Percentiles rank a stretch among this genome's conserved stretches.
These are phyloP conservation scores for Ladona fulva DNA, from an alignment of 1,140 invertebrate species.

Conservation along the genomic window DNA sequence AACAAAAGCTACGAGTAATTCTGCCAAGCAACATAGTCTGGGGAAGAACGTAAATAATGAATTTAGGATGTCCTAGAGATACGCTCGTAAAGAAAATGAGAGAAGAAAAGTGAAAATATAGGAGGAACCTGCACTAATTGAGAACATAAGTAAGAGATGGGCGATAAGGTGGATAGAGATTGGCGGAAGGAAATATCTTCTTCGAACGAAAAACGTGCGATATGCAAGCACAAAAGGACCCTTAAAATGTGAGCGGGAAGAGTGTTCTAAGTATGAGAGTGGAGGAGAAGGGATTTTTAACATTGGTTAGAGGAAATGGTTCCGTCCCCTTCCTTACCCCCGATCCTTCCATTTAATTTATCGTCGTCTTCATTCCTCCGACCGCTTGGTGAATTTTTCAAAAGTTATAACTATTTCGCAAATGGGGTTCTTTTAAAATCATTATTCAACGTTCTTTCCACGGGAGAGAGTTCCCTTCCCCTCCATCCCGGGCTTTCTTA, in stretches of 20 bases:
- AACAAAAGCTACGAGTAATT: too few relatives aligned
- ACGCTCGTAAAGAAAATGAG: too few relatives aligned
- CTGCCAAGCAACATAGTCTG: too few relatives aligned
- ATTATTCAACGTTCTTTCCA: not conserved
- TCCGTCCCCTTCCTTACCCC: not conserved
- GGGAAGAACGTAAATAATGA: too few relatives aligned
- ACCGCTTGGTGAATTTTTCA: not conserved
- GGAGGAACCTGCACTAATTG: too few relatives aligned
- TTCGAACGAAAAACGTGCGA: too few relatives aligned
- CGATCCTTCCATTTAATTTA: not conserved
- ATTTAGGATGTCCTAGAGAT: too few relatives aligned
- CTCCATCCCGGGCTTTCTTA: not conserved
- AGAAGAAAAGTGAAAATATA: too few relatives aligned
- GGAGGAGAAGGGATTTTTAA: not conserved
- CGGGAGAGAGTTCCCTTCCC: not conserved
- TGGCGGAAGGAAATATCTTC: too few relatives aligned
- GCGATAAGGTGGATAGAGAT: too few relatives aligned
- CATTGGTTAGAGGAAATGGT: not conserved
- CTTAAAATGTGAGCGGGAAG: not conserved
- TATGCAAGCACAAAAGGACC: too few relatives aligned
- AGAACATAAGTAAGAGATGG: too few relatives aligned
- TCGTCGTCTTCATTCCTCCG: not conserved
- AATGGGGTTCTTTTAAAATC: constrained; percentile 5
- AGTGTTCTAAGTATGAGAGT: not conserved
- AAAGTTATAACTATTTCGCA: constrained; percentile 10